phyloP scores from a whole-genome alignment of 2,888 invertebrate species.

The Idaea biselata region DNA sequence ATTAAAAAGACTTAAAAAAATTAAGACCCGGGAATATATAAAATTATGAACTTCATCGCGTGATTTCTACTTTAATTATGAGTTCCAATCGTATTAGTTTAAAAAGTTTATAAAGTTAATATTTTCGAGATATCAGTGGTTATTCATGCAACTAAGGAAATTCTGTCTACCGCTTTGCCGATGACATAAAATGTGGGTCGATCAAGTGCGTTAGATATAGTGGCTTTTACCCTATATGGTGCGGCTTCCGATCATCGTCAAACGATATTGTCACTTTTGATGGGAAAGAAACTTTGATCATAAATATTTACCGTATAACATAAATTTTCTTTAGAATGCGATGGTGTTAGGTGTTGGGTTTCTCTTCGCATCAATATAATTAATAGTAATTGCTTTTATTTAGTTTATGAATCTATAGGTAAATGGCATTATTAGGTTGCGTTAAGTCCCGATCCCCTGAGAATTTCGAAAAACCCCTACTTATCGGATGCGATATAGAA shows the following conservation, averaged over 20 bases:
- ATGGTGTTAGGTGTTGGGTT: slow-evolving; percentile 7
- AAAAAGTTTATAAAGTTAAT: too few species aligned
- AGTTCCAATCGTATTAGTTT: too few species aligned
- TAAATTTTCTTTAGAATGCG: slow-evolving; percentile 9
- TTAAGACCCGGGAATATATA: too few species aligned
- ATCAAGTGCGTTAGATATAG: slow-evolving; percentile 50
- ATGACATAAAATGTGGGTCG: slow-evolving; percentile 56
- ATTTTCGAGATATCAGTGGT: too few species aligned
- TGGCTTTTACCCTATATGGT: slow-evolving; percentile 58
- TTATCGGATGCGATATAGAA: too few species aligned
- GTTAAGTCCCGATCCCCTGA: too few species aligned
- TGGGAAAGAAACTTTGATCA: slow-evolving; percentile 28
- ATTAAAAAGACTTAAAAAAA: too few species aligned
- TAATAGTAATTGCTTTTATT: slow-evolving; percentile 7
- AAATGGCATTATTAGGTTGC: not conserved
- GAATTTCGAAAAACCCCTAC: too few species aligned
- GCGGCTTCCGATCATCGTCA: slow-evolving; percentile 51
- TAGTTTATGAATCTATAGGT: not conserved
- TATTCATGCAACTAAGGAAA: not conserved
- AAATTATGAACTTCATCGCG: too few species aligned
- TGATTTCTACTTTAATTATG: too few species aligned
- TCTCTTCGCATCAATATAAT: slow-evolving; percentile 12
- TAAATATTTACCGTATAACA: slow-evolving; percentile 25
- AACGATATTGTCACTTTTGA: slow-evolving; percentile 19
- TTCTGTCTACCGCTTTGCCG: not conserved